Evolutionary conservation across 1,140 invertebrate genomes (phyloP), one percentile per base, ranked within the genome.

Genomic region (Meloidogyne exigua): DNA sequence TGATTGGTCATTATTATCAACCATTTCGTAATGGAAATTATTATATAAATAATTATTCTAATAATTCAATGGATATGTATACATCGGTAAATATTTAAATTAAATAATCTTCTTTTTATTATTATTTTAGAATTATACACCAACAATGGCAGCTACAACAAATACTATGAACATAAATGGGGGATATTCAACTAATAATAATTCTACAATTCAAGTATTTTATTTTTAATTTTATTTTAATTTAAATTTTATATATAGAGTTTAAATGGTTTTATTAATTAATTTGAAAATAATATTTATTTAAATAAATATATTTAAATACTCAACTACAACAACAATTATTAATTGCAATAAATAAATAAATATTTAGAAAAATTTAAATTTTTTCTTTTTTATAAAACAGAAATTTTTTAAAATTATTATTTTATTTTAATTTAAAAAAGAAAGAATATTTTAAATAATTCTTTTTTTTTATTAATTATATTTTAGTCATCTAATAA

Each of bases 61-160:
- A 62, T 32, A 64, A 65, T 65, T 73, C 72, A 12, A 73, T 73
- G 57, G 72, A 73, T 65, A 73, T 73, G 57, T 73, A 73, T 65
- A 13, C 72, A 23, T 44, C 21, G 23, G 72, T 64, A 65, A 64
- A 15, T 70, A 15, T 70, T 69, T n/a, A 36, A 42, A 42, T 32
- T 32, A 32, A 32, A n/a, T n/a, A n/a, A n/a, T n/a, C n/a, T n/a
- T n/a, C n/a, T n/a, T n/a, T n/a, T 32, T 3, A 32, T 32, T 32
- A 32, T 32, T 32, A 32, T 3, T 32, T 68, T 73, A 32, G 72
- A 49, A 44, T 11, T 73, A 73, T 25, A 32, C 4, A 7, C 72
- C 57, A 42, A 65, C 72, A 26, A 65, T 73, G 72, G 65, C 57
- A 23, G 65, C 64, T 39, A 39, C 71, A 13, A 57, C 72, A 1